Percentiles rank a stretch among this genome's conserved stretches.
These are phyloP conservation scores for Odontamblyopus lacepedii DNA, from an alignment of 2,797 vertebrate species.

Conservation along the genomic window DNA sequence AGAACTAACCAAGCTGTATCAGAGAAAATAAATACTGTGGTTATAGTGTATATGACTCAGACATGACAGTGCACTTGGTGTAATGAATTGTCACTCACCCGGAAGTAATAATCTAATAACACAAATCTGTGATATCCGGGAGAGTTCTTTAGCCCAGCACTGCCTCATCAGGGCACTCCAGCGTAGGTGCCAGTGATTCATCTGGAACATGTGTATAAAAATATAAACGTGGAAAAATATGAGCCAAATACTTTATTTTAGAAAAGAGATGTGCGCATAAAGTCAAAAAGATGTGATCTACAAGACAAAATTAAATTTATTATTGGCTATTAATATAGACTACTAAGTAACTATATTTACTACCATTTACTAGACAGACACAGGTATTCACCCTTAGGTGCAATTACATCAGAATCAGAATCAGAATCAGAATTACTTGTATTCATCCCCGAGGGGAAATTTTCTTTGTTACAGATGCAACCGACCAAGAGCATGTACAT, in stretches of 20 bases:
- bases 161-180: background rate
- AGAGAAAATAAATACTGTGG: constrained; percentile 9
- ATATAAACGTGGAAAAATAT: background rate
- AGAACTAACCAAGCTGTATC: constrained; percentile 32
- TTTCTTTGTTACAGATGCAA: too few relatives aligned
- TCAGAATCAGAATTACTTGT: too few relatives aligned
- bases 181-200: constrained; percentile 11
- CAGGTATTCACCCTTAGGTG: background rate
- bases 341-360: too few relatives aligned
- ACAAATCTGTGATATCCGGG: constrained; percentile 5
- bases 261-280: background rate
- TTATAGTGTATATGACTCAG: background rate
- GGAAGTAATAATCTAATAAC: background rate
- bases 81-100: constrained; percentile 1
- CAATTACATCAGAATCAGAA: too few relatives aligned
- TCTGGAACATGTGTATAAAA: background rate
- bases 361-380: too few relatives aligned
- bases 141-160: background rate
- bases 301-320: background rate
- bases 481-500: too few relatives aligned
- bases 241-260: background rate
- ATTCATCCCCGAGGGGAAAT: too few relatives aligned
- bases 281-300: background rate
- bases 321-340: background rate
- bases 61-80: background rate